Evolutionary conservation across 2,113 vertebrate species (phyloP), one percentile per base, ranked within the genome.

Genomic region (Mormoops blainvillei): DNA sequence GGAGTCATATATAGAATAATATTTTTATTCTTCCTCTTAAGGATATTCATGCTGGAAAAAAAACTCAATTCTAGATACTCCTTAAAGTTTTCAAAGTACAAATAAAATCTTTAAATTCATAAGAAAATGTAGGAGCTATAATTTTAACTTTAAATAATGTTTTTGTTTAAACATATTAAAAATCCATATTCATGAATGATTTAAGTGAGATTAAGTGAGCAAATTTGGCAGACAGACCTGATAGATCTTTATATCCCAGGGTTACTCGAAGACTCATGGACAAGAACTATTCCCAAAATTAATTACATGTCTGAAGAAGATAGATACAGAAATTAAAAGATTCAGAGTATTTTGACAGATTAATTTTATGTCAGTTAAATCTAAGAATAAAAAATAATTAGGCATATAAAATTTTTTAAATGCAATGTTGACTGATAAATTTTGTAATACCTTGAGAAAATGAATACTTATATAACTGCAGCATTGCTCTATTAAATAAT

Each of bases 401-500:
- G 10, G 4, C 16, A 81, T 81, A 15, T 63, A 45, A 82, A 87
- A 15, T 67, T 50, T 87, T 88, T 63, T 73, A 93, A 52, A 68
- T 89, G 14, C 2, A 70, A 4, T 33, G 4, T 54, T 96, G 52
- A 45, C 36, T 95, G 45, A 95, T 68, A 68, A 97, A 94, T 43
- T 94, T 97, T 54, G 18, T 14, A 86, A 65, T 89, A 16, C 33
- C 5, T 95, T 89, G 92, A 31, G 15, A 89, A 18, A 73, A 6
- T 52, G 63, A 89, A 58, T 89, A 97, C 89, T 77, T 97, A 28
- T 1, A 7, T 76, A 86, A 63, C 31, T 97, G 7, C 33, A 74
- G 7, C 9, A 67, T 31, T 45, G 2, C 41, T 87, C 26, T 41
- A 45, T 74, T 38, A 80, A 81, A 76, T 4, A 36, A 73, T 91